Base-by-base conservation (phyloP, 2,888 invertebrate genomes). In the Metellina segmentata region DNA sequence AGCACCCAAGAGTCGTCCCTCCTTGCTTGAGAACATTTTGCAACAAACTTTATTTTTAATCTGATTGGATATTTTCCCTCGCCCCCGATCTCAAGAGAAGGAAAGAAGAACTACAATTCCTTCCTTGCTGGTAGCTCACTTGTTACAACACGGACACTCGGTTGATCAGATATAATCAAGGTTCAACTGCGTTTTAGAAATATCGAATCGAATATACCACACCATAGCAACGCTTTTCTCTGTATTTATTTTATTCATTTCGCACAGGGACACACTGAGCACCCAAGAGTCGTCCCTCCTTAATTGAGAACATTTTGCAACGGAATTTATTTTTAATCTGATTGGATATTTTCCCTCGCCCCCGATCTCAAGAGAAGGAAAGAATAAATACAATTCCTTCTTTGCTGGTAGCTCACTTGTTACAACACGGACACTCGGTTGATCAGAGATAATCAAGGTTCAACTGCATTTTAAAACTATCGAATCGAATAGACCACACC, bases 301-400 rank as follows among this genome's bases (percentile, higher is more conserved):
- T 4, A 72, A 6, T 2, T 48, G 81, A 19, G 1, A 48, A 19
- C 16, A 48, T 70, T 81, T 81, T 34, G 70, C 81, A 72, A 72
- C 49, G 83, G 48, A 72, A 49, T 83, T 72, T 83, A 83, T 83
- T 83, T 81, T 83, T 83, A 83, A 72, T 83, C 83, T 83, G 71
- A 83, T 83, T 83, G 83, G 83, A 83, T 83, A 19, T 51, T 72
- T 52, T n/a, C 16, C 52, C 51, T 52, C 20, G 20, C 72, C 70
- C 48, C 11, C 70, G 69, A n/a, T 70, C 52, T 53, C 71, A 72
- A 72, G 51, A 72, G 71, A 20, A n/a, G 20, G 72, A 83, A 52
- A 13, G 20, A 70, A n/a, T 11, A 70, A 20, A 53, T 34, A 9
- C 20, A 20, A 79, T 34, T 61, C 79, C 79, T 19, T 52, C 79